Conservation (phyloP, 1,140 invertebrate species). For the Tenebrio molitor region DNA sequence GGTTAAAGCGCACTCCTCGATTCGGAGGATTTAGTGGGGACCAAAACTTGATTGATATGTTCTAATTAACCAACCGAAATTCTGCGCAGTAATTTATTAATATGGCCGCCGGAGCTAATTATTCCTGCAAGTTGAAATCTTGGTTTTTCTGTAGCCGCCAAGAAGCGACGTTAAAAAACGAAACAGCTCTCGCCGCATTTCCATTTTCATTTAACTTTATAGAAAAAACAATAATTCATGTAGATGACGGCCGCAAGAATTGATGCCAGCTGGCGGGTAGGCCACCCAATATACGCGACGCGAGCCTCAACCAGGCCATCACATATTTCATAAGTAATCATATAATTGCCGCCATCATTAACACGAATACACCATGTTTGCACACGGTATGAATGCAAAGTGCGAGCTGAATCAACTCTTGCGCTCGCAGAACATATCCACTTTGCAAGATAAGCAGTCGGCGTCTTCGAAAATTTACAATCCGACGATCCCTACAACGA, state of each 20-base stretch:
- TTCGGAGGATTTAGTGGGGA: slow-evolving; percentile 36
- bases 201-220: slow-evolving; percentile 19
- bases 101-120: slow-evolving; percentile 16
- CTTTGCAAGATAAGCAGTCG: slow-evolving; percentile 14
- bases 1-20: slow-evolving; percentile 27
- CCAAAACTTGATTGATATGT: slow-evolving; percentile 43
- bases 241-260: neutral
- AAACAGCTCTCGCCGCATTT: slow-evolving; percentile 26
- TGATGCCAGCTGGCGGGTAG: slow-evolving; percentile 1
- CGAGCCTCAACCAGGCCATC: neutral
- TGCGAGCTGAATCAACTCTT: slow-evolving; percentile 19
- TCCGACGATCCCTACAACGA: slow-evolving; percentile 8
- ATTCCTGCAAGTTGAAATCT: neutral
- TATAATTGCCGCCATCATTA: neutral
- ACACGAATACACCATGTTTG: neutral
- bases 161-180: slow-evolving; percentile 18
- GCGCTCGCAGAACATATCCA: neutral
- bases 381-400: neutral
- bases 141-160: neutral
- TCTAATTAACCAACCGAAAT: slow-evolving; percentile 38
- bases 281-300: neutral
- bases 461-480: slow-evolving; percentile 17
- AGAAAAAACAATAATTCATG: slow-evolving; percentile 32
- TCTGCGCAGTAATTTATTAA: slow-evolving; percentile 38
- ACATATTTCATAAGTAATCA: neutral